Evolutionary conservation across 2,113 vertebrate species (phyloP).

Genomic region (Caretta caretta): DNA sequence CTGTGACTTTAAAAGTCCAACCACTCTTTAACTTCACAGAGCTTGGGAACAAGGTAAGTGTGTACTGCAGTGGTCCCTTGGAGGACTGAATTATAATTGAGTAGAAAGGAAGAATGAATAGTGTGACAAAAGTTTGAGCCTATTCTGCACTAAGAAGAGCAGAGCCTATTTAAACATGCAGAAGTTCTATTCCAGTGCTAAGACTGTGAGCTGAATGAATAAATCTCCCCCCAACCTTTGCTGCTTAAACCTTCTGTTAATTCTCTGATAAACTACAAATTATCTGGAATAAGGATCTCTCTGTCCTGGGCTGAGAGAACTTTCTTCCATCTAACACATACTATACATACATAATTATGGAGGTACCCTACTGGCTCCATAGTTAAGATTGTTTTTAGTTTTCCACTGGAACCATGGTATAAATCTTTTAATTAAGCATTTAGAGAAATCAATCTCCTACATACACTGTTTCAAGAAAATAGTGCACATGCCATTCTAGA

Average conservation of each 20-base stretch:
- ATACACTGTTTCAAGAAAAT: not conserved
- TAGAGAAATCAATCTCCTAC: not conserved
- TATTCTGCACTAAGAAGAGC: not conserved
- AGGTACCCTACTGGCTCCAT: not conserved
- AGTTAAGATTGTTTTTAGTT: not conserved
- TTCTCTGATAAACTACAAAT: not conserved
- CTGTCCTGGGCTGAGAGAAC: not conserved
- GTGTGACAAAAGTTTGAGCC: not conserved
- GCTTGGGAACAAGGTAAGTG: not conserved
- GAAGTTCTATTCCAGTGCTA: not conserved
- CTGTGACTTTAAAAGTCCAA: not conserved
- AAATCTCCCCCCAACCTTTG: not conserved
- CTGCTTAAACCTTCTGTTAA: not conserved
- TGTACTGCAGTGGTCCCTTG: not conserved
- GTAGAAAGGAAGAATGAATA: not conserved
- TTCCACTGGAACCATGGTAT: not conserved
- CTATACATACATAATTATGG: not conserved
- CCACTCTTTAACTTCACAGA: not conserved
- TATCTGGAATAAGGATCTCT: not conserved
- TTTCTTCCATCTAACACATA: not conserved
- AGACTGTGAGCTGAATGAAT: not conserved
- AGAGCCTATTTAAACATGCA: not conserved
- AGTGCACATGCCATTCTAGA: not conserved
- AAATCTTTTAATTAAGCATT: not conserved
- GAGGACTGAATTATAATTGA: not conserved